Evolutionary conservation across 2,113 vertebrate genomes (phyloP), one percentile per base, ranked within the genome.

Genomic region (Calidris pugnax): DNA sequence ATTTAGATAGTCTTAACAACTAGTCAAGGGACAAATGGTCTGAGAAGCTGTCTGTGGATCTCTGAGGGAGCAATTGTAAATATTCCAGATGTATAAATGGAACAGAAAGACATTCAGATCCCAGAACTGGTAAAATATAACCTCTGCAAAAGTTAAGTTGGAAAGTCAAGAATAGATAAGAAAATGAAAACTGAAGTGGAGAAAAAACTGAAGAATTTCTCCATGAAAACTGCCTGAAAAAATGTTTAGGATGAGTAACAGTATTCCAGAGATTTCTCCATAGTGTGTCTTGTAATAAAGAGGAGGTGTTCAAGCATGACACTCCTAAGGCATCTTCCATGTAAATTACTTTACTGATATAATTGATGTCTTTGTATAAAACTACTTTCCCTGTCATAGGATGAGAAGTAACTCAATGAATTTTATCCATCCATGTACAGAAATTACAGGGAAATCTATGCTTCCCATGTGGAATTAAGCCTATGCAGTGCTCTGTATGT

Each of bases 31-130:
- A 92, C 32, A 77, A 84, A 62, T 72, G n/a, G 21, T 41, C 69
- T 77, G 35, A 93, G 24, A 96, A 95, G 10, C 35, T 89, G 16
- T 51, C 69, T 92, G 21, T 50, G 74, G 41, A 67, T 97, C 62
- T 97, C 73, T 21, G 37, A 94, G 39, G 57, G 88, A 96, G 64
- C 62, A 95, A 83, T 56, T 87, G 79, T 43, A 96, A 92, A 87
- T 95, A 93, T 92, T 95, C 45, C 72, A 78, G 78, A 50, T 91
- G 7, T 81, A 92, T 78, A 64, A 93, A 71, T 80, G 41, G 56
- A 90, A 68, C 21, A 87, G 41, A 74, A 97, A 93, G 50, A 64
- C 56, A 33, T 69, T 87, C 51, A 57, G 50, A 84, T 91, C 39
- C 17, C 39, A 90, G 77, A 80, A 87, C 51, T 53, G 60, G 33